Conservation (phyloP, 2,113 vertebrate genomes). For the Isichthys henryi region DNA sequence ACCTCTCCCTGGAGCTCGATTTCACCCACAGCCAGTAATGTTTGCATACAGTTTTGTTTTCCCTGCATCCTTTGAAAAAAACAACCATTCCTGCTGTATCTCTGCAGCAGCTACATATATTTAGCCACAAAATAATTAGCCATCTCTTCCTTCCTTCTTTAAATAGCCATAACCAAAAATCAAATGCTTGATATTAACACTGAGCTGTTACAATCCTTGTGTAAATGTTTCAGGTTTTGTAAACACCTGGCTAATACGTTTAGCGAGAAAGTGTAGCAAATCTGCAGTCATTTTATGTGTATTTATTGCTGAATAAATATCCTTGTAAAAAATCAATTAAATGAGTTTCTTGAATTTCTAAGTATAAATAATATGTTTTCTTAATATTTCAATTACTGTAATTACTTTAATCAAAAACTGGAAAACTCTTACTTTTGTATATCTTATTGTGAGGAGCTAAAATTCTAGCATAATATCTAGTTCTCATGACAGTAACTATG, state of each 20-base stretch:
- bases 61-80: background rate
- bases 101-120: background rate
- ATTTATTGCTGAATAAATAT: background rate
- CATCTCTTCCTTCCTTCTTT: background rate
- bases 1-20: slow-evolving; percentile 13
- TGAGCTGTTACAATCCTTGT: background rate
- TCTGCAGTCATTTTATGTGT: background rate
- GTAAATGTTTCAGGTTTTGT: background rate
- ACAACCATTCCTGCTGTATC: background rate
- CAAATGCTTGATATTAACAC: background rate
- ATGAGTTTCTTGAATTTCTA: background rate
- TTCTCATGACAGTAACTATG: background rate
- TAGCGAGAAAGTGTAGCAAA: background rate
- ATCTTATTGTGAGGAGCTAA: background rate
- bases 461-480: background rate
- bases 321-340: background rate
- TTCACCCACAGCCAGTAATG: background rate
- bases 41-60: background rate
- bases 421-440: background rate
- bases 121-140: background rate
- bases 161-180: background rate
- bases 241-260: background rate
- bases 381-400: background rate
- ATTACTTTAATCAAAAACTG: background rate
- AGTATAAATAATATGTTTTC: background rate